Evolutionary conservation across 2,113 vertebrate species (phyloP), one percentile per base, ranked within the genome.

Genomic region (Eulemur rufifrons): DNA sequence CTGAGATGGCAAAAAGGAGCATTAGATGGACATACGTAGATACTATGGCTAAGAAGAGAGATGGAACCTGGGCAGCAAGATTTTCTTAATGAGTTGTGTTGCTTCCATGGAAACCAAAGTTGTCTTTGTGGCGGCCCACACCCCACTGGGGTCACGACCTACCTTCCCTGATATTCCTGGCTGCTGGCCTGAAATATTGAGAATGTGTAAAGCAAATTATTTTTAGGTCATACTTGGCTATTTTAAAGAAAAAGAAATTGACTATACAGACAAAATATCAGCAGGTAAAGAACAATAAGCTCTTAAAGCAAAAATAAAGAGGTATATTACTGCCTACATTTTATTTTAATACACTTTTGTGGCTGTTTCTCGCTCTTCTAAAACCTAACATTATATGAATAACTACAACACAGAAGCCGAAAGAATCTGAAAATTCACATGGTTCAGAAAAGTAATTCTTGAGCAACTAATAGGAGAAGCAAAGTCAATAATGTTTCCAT

Each of bases 401-500:
- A 89, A 73, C 37, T 8, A 50, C 32, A 23, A 56, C 20, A 10
- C 20, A 29, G 4, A 39, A 32, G 45, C 74, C 14, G 29, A 39
- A 63, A 59, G 27, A 6, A 82, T 73, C 93, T 77, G 91, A 66
- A 83, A 92, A 86, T 45, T 18, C 84, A 39, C 59, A 59, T 45
- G 54, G 74, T 93, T 74, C 64, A 85, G 81, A 71, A 86, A 95
- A 86, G 95, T 61, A 23, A n/a, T 96, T 87, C 89, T 37, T 21
- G 86, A 91, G 93, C 71, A 42, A 81, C 47, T 61, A 84, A 37
- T 8, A 17, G 9, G 34, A 90, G 52, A 92, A 97, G 88, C 45
- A 54, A 92, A 97, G 95, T 29, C 71, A 81, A 92, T 32, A 56
- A 73, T 1, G 15, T 45, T 56, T 73, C 95, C 99, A 96, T 99